A percentile compares a stretch with the other conserved stretches of the same genome.
Evolutionary conservation across 2,888 invertebrate species (phyloP).

Genomic region (Pantelozetes paolii): DNA sequence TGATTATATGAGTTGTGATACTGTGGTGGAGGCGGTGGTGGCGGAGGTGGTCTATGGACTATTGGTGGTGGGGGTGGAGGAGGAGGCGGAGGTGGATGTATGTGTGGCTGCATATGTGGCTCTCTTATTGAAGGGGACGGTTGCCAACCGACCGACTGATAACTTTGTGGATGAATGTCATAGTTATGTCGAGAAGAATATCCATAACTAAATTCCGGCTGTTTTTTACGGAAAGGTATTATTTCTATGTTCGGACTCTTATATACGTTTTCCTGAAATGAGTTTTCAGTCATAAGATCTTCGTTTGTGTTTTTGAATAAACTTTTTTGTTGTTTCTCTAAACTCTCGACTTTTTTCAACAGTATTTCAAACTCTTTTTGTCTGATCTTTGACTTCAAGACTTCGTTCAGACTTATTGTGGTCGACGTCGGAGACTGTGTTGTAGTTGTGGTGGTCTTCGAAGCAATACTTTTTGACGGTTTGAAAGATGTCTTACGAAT

Average conservation of each 20-base stretch:
- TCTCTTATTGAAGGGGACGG: background rate
- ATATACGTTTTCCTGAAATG: background rate
- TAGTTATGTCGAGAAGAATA: slow-evolving; percentile 18
- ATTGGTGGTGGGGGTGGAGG: slow-evolving; percentile 31
- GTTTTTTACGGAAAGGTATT: background rate
- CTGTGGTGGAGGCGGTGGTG: slow-evolving; percentile 15
- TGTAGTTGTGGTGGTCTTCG: background rate
- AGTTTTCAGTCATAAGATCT: slow-evolving; percentile 8
- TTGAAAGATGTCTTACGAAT: slow-evolving; percentile 11
- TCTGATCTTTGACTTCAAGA: slow-evolving; percentile 37
- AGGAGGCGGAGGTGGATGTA: slow-evolving; percentile 18
- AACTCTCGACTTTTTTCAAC: slow-evolving; percentile 38
- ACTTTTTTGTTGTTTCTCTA: slow-evolving; percentile 36
- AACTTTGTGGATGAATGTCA: background rate
- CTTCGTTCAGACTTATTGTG: background rate
- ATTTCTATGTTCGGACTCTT: background rate
- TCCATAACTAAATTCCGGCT: background rate
- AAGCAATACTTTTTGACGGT: background rate
- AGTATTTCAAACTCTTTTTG: slow-evolving; percentile 39
- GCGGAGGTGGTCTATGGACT: slow-evolving; percentile 19
- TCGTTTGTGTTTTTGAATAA: background rate
- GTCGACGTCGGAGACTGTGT: background rate
- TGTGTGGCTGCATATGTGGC: background rate
- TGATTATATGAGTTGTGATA: slow-evolving; percentile 2
- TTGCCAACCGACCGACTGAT: background rate